phyloP scores from a whole-genome alignment of 2,888 invertebrate species.

The Carcina quercana region DNA sequence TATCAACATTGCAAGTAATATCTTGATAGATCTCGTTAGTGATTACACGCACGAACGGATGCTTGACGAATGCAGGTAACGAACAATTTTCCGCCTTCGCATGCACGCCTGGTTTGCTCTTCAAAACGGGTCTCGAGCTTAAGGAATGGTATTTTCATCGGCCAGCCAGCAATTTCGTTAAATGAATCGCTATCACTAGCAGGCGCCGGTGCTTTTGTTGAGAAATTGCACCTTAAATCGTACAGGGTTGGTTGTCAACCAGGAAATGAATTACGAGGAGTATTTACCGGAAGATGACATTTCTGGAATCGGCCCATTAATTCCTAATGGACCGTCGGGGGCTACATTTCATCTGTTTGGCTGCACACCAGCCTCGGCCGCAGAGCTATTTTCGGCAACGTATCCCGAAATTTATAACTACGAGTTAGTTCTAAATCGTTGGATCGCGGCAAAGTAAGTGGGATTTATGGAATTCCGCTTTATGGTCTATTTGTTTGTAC shows the following conservation, averaged over 20 bases:
- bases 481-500: conserved; percentile 50
- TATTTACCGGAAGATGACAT: conserved; percentile 70
- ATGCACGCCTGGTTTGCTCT: no score
- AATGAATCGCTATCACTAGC: conserved; percentile 51
- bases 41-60: no score
- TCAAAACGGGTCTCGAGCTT: conserved; percentile 19
- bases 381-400: conserved; percentile 65
- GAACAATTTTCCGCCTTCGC: no score
- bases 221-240: conserved; percentile 12
- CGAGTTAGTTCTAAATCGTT: conserved; percentile 67
- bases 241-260: conserved; percentile 23
- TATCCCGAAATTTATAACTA: conserved; percentile 66
- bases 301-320: conserved; percentile 70
- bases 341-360: conserved; percentile 71
- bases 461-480: conserved; percentile 55
- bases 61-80: no score
- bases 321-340: conserved; percentile 64
- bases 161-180: conserved; percentile 40
- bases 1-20: no score
- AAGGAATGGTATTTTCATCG: conserved; percentile 43
- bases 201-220: conserved; percentile 37
- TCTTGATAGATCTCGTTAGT: no score
- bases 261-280: conserved; percentile 52
- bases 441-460: conserved; percentile 59
- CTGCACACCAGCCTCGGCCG: conserved; percentile 57